phyloP scores from a whole-genome alignment of 2,797 vertebrate species.

The Thunnus albacares region DNA sequence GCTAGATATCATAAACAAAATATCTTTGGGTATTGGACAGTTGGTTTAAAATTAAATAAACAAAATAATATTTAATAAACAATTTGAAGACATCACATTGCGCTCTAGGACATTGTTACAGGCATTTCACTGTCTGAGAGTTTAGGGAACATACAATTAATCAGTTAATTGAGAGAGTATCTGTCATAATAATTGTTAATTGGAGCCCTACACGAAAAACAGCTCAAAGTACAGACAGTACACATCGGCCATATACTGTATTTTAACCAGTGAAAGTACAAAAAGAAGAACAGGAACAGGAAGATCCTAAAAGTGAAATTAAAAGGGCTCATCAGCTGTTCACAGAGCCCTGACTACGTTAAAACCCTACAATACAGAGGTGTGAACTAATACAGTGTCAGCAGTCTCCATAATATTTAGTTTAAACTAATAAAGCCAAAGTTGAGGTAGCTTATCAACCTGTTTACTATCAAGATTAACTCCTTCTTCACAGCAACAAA shows the following conservation, averaged over 20 bases:
- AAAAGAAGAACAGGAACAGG: not conserved
- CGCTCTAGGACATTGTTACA: too few relatives aligned
- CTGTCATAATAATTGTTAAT: not conserved
- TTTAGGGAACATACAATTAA: too few relatives aligned
- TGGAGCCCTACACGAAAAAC: not conserved
- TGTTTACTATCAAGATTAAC: not conserved
- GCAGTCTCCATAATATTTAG: too few relatives aligned
- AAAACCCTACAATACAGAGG: not conserved
- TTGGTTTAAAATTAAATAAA: too few relatives aligned
- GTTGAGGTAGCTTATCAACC: not conserved
- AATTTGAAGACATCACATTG: too few relatives aligned
- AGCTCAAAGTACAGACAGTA: not conserved
- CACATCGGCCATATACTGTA: not conserved
- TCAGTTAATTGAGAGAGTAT: too few relatives aligned
- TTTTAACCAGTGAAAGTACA: not conserved
- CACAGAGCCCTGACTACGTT: not conserved
- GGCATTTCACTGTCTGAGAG: too few relatives aligned
- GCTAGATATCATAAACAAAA: too few relatives aligned
- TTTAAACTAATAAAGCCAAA: not conserved
- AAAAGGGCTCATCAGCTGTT: not conserved
- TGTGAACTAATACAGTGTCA: not conserved
- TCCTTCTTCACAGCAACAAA: not conserved
- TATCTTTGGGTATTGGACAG: too few relatives aligned
- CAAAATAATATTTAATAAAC: too few relatives aligned
- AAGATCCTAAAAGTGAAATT: constrained; percentile 17